Conservation (phyloP, 2,113 vertebrate species). For the Lepidiolamprologus cunningtoni region DNA sequence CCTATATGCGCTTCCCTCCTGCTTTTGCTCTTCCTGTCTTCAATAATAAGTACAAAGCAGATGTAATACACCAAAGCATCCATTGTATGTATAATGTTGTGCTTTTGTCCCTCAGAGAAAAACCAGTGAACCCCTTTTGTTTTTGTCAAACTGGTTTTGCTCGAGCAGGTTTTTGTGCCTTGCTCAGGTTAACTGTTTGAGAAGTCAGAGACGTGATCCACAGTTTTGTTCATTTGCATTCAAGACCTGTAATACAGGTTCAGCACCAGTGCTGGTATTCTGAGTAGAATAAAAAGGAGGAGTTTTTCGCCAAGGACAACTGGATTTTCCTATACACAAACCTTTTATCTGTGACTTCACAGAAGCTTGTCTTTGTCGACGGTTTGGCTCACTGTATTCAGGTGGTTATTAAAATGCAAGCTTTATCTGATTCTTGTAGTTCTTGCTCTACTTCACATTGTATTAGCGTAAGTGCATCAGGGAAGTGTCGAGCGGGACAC, state of each 20-base stretch:
- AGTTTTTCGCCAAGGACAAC: background rate
- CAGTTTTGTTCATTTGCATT: conserved; percentile 8
- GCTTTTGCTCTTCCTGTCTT: background rate
- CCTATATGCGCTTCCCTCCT: background rate
- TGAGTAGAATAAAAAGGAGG: background rate
- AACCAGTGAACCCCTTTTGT: background rate
- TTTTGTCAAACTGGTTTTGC: conserved; percentile 4
- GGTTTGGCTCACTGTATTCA: background rate
- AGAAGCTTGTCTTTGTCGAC: background rate
- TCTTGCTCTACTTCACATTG: background rate
- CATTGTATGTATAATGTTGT: background rate
- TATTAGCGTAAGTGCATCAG: background rate
- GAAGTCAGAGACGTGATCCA: background rate
- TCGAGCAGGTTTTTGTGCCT: background rate
- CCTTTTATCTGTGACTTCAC: background rate
- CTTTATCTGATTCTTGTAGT: background rate
- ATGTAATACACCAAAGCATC: background rate
- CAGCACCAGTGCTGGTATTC: background rate
- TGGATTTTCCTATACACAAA: background rate
- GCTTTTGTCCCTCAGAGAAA: background rate
- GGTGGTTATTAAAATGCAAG: background rate
- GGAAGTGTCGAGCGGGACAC: background rate
- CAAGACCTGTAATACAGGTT: conserved; percentile 41
- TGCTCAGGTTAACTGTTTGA: background rate
- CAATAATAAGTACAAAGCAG: background rate